These are phyloP conservation scores for Cataglyphis albicans DNA, from an alignment of 2,888 invertebrate genomes.

Conservation along the genomic window DNA sequence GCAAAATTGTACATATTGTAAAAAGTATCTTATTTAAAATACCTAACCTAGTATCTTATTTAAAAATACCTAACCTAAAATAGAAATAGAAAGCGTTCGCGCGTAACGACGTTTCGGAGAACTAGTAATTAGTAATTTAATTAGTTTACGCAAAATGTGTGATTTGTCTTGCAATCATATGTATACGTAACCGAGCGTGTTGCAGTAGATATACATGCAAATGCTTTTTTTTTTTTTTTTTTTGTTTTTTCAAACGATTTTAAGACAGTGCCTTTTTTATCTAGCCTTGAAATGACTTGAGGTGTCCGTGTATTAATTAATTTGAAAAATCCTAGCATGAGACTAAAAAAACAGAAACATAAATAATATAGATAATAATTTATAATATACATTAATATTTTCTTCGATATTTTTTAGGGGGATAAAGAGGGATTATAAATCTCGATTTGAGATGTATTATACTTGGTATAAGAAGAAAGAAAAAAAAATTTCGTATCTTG, in stretches of 20 bases:
- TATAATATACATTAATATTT: too few relatives aligned
- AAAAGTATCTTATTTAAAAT: neutral
- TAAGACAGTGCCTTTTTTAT: neutral
- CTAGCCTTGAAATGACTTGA: slow-evolving; percentile 3
- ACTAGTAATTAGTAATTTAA: slow-evolving; percentile 44
- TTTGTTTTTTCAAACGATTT: neutral
- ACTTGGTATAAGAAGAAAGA: too few relatives aligned
- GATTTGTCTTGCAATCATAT: slow-evolving; percentile 4
- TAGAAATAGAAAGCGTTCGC: neutral
- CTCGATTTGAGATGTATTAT: too few relatives aligned
- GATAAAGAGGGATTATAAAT: too few relatives aligned
- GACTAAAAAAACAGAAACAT: neutral
- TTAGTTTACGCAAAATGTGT: slow-evolving; percentile 16
- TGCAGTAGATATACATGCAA: neutral
- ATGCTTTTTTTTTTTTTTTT: neutral
- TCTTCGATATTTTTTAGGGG: too few relatives aligned
- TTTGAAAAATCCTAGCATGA: neutral
- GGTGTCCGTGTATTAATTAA: neutral
- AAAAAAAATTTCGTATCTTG: too few relatives aligned
- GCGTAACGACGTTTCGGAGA: neutral
- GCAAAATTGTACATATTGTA: slow-evolving; percentile 40
- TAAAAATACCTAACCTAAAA: too few relatives aligned
- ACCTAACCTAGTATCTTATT: slow-evolving; percentile 4
- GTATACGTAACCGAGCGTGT: neutral
- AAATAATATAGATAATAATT: neutral